These are phyloP conservation scores for Napeogenes inachia DNA, from an alignment of 2,888 invertebrate genomes.

Conservation along the genomic window DNA sequence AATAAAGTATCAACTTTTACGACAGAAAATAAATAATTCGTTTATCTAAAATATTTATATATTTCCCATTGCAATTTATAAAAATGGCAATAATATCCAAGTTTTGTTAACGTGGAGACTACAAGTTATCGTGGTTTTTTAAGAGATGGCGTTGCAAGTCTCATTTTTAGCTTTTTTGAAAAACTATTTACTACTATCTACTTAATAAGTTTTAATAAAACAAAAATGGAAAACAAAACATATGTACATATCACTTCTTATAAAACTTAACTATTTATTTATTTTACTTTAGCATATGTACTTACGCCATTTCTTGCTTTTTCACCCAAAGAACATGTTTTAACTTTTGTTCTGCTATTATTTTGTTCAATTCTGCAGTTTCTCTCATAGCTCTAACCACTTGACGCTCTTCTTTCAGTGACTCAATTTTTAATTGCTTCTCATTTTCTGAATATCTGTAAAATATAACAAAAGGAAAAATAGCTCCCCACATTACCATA, in stretches of 20 bases:
- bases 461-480: constrained; percentile 3
- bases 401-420: constrained; percentile 63
- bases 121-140: not conserved
- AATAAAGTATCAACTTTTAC: not conserved
- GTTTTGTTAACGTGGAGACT: no score
- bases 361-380: constrained; percentile 79
- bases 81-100: not conserved
- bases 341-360: constrained; percentile 77
- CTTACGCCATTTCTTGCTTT: constrained; percentile 65
- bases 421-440: constrained; percentile 62
- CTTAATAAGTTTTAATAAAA: not conserved
- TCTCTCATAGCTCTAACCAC: constrained; percentile 71
- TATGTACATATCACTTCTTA: no score
- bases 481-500: no score
- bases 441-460: constrained; percentile 50
- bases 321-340: constrained; percentile 71
- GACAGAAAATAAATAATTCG: not conserved
- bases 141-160: constrained; percentile 10
- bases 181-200: not conserved
- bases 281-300: constrained; percentile 15
- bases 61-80: not conserved
- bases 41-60: not conserved
- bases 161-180: not conserved
- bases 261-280: no score
- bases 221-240: no score